These are phyloP conservation scores for Diogma glabrata DNA, from an alignment of 2,888 invertebrate genomes.

Conservation along the genomic window DNA sequence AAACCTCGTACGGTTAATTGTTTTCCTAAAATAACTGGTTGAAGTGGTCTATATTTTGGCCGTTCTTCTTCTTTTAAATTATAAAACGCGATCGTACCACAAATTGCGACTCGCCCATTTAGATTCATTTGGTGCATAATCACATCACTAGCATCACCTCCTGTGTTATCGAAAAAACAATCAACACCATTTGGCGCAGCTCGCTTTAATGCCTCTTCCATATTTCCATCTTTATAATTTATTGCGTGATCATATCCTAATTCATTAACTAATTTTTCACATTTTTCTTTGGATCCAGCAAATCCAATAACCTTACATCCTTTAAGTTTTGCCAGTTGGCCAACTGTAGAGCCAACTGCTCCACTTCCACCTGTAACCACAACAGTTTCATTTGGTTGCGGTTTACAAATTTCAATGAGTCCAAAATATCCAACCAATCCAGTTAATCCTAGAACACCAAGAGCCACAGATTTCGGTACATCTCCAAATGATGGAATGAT, in stretches of 20 bases:
- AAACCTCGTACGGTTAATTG: slow-evolving; percentile 50
- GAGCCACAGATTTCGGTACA: slow-evolving; percentile 46
- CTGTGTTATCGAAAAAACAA: slow-evolving; percentile 69
- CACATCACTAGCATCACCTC: slow-evolving; percentile 46
- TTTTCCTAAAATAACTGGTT: slow-evolving; percentile 42
- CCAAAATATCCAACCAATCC: slow-evolving; percentile 65
- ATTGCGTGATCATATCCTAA: slow-evolving; percentile 55
- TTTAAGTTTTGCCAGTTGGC: slow-evolving; percentile 65
- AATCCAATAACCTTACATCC: slow-evolving; percentile 59
- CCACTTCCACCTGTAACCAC: slow-evolving; percentile 65
- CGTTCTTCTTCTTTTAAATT: slow-evolving; percentile 36
- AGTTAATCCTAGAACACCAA: slow-evolving; percentile 60
- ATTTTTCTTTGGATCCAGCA: slow-evolving; percentile 59
- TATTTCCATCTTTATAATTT: slow-evolving; percentile 55
- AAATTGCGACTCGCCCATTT: slow-evolving; percentile 49
- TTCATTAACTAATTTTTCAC: slow-evolving; percentile 51
- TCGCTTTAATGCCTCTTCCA: slow-evolving; percentile 44
- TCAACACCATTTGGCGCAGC: slow-evolving; percentile 57
- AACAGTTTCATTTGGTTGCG: slow-evolving; percentile 59
- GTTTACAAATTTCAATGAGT: slow-evolving; percentile 54
- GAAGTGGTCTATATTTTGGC: slow-evolving; percentile 34
- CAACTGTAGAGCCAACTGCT: slow-evolving; percentile 65
- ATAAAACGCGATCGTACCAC: slow-evolving; percentile 53
- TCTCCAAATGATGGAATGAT: slow-evolving; percentile 44
- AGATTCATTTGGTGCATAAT: slow-evolving; percentile 50